These are phyloP conservation scores for Hofmannophila pseudospretella DNA, from an alignment of 2,888 invertebrate species.

Conservation along the genomic window DNA sequence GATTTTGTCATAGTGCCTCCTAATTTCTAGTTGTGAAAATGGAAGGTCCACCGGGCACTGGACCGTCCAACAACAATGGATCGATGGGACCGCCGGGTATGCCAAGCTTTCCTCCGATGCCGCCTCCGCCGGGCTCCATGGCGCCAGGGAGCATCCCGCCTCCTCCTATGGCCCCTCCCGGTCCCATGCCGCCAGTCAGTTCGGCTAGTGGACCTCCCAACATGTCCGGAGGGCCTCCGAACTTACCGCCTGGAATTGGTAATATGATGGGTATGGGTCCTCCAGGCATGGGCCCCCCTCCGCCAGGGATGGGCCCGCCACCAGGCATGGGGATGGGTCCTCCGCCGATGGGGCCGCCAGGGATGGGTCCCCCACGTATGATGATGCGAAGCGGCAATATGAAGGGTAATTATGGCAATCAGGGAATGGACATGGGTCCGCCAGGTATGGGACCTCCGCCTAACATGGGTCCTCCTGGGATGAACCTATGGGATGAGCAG, in stretches of 20 bases:
- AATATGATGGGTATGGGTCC: conserved; percentile 38
- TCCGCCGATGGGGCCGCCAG: conserved; percentile 37
- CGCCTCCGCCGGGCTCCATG: conserved; percentile 51
- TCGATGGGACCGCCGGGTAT: conserved; percentile 45
- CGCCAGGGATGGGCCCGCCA: conserved; percentile 30
- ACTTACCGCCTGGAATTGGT: conserved; percentile 23
- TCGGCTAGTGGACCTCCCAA: conserved; percentile 13
- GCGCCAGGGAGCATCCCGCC: conserved; percentile 29
- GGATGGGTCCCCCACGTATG: conserved; percentile 33
- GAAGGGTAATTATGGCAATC: conserved; percentile 47
- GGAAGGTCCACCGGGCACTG: conserved; percentile 66
- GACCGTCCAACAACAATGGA: conserved; percentile 47
- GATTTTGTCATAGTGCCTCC: too few relatives aligned
- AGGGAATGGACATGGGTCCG: conserved; percentile 60
- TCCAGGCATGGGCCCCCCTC: conserved; percentile 26
- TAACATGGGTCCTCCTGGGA: conserved; percentile 50
- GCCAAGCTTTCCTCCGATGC: conserved; percentile 48
- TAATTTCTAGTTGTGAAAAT: conserved; percentile 23
- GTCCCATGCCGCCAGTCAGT: conserved; percentile 13
- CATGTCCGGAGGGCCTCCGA: conserved; percentile 22
- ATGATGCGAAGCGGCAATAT: conserved; percentile 48
- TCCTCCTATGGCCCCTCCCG: conserved; percentile 39
- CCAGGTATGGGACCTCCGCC: conserved; percentile 66
- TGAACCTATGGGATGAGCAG: conserved; percentile 57
- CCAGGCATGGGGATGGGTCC: conserved; percentile 33